These are phyloP conservation scores for Sylvilagus floridanus DNA, from an alignment of 2,797 vertebrate genomes.

Conservation along the genomic window DNA sequence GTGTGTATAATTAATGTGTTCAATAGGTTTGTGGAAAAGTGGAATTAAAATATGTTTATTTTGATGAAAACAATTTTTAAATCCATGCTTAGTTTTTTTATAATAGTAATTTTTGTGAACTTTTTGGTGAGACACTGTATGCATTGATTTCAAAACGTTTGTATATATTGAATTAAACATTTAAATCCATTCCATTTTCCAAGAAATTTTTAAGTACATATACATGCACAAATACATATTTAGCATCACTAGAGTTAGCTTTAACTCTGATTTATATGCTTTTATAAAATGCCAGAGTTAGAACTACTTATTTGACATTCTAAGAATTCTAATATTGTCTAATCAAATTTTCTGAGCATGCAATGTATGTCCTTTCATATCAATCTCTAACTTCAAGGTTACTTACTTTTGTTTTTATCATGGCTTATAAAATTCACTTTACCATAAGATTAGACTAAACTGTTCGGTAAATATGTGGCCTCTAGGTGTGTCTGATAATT, in stretches of 20 bases:
- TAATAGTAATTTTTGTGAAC: too few species aligned
- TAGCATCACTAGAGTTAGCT: not conserved
- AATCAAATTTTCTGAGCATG: conserved; percentile 62
- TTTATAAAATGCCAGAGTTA: conserved; percentile 49
- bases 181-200: too few species aligned
- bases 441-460: conserved; percentile 50
- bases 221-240: not conserved
- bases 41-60: too few species aligned
- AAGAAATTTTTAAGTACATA: too few species aligned
- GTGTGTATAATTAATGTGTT: not conserved
- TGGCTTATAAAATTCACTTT: conserved; percentile 45
- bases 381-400: conserved; percentile 7
- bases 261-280: not conserved
- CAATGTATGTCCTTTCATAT: conserved; percentile 14
- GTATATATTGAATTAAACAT: too few species aligned
- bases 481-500: conserved; percentile 16
- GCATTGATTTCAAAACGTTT: too few species aligned
- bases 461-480: not conserved
- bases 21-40: too few species aligned
- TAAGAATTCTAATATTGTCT: not conserved
- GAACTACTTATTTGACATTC: conserved; percentile 44
- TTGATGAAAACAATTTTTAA: too few species aligned
- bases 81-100: too few species aligned
- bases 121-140: too few species aligned
- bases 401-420: conserved; percentile 38